Conservation (phyloP, 1,140 invertebrate genomes). For the Dolichoris vasculosae region DNA sequence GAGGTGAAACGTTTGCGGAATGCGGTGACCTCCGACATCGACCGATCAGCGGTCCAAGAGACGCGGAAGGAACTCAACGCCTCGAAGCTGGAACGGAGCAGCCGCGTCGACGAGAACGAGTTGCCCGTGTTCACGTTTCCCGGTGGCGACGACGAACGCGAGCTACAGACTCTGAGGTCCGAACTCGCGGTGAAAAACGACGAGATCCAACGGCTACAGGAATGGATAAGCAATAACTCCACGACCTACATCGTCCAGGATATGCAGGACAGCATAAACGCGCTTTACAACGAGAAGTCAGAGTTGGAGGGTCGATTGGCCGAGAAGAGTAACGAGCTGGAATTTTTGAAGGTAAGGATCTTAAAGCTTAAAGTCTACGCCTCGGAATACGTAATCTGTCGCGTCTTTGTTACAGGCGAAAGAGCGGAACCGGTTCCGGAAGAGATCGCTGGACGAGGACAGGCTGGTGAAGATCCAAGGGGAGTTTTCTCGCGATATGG, state of each 20-base stretch:
- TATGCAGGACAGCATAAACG: constrained; percentile 69
- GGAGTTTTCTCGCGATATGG: constrained; percentile 56
- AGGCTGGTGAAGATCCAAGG: constrained; percentile 56
- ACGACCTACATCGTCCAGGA: constrained; percentile 67
- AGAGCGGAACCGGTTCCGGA: neutral
- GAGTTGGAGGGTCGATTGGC: constrained; percentile 61
- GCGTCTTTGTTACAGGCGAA: constrained; percentile 10
- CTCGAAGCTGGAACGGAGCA: neutral
- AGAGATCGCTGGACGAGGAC: constrained; percentile 50
- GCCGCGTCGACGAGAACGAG: constrained; percentile 36
- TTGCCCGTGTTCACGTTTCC: constrained; percentile 55
- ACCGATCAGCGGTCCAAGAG: neutral
- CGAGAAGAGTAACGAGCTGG: constrained; percentile 63
- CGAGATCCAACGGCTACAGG: constrained; percentile 69
- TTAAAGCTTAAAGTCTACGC: too few relatives aligned
- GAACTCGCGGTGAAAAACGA: constrained; percentile 64
- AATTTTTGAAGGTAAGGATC: constrained; percentile 55
- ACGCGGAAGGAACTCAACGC: constrained; percentile 5
- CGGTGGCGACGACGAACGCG: constrained; percentile 42
- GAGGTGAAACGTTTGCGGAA: neutral
- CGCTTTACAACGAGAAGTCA: constrained; percentile 67
- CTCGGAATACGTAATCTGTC: too few relatives aligned
- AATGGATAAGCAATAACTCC: constrained; percentile 65
- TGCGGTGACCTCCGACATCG: neutral
- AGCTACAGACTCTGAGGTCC: constrained; percentile 58